Conservation (phyloP, 1,140 invertebrate genomes). For the Drosophila simulans region DNA sequence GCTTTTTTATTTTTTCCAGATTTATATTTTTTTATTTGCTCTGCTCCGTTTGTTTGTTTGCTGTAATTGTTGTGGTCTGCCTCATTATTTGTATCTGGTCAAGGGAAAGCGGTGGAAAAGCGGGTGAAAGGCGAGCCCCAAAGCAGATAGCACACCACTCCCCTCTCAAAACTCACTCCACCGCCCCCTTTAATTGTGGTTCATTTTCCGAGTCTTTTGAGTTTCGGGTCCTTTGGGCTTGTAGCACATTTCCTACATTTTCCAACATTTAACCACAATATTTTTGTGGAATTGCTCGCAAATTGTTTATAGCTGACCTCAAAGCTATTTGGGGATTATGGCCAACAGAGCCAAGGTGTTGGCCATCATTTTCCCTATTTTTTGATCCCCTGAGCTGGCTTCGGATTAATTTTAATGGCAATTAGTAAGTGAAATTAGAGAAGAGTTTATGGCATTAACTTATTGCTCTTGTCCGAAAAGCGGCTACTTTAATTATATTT, state of each 20-base stretch:
- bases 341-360: conserved; percentile 19
- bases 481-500: no score
- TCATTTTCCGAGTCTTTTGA: conserved; percentile 37
- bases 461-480: neutral
- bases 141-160: conserved; percentile 13
- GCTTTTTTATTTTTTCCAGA: conserved; percentile 38
- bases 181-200: conserved; percentile 29
- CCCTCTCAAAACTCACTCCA: neutral
- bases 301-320: conserved; percentile 60
- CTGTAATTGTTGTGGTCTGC: conserved; percentile 59
- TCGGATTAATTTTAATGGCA: conserved; percentile 37
- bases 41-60: conserved; percentile 48
- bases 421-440: conserved; percentile 17
- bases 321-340: conserved; percentile 46
- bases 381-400: conserved; percentile 6
- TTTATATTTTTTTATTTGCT: conserved; percentile 19
- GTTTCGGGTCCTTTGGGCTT: conserved; percentile 41
- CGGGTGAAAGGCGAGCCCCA: neutral
- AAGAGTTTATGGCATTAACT: neutral
- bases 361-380: conserved; percentile 5
- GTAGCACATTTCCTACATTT: conserved; percentile 52
- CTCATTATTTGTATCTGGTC: conserved; percentile 57
- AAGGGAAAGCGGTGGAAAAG: conserved; percentile 4
- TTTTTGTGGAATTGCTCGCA: conserved; percentile 52
- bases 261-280: conserved; percentile 60